These are phyloP conservation scores for Erebia palarica DNA, from an alignment of 2,888 invertebrate genomes.

Conservation along the genomic window DNA sequence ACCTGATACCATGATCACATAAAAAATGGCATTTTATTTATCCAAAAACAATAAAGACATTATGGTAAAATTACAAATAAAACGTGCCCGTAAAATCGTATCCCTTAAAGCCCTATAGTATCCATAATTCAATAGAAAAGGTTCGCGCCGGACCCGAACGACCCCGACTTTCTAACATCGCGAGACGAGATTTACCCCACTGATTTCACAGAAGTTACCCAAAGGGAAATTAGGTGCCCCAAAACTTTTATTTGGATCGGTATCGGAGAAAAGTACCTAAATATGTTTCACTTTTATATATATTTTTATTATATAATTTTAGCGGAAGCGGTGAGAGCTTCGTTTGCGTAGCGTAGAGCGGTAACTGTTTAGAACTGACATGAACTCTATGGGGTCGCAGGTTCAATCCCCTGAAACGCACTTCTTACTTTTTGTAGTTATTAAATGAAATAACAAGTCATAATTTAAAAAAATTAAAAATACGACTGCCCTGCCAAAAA, in stretches of 20 bases:
- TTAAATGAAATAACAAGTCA: no score
- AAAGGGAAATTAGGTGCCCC: slow-evolving; percentile 72
- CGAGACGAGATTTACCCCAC: slow-evolving; percentile 73
- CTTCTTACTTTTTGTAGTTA: no score
- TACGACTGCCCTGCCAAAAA: no score
- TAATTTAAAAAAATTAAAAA: no score
- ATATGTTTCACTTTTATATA: slow-evolving; percentile 13
- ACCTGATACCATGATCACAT: background rate
- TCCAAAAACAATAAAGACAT: background rate
- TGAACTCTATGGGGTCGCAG: no score
- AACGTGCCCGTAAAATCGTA: slow-evolving; percentile 20
- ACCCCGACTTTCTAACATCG: slow-evolving; percentile 51
- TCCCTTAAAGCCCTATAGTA: slow-evolving; percentile 13
- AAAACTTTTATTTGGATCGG: slow-evolving; percentile 55
- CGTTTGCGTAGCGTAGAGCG: no score
- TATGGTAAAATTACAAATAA: slow-evolving; percentile 16
- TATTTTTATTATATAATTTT: no score
- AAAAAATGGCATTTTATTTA: background rate
- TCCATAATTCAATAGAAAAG: slow-evolving; percentile 64
- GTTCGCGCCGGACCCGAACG: slow-evolving; percentile 51
- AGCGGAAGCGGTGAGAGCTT: background rate
- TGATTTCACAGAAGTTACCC: slow-evolving; percentile 70
- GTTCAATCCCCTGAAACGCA: no score
- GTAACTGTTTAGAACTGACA: no score
- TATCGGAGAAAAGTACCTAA: slow-evolving; percentile 13